Evolutionary conservation across 2,888 invertebrate genomes (phyloP).

Genomic region (Epistrophe grossulariae): DNA sequence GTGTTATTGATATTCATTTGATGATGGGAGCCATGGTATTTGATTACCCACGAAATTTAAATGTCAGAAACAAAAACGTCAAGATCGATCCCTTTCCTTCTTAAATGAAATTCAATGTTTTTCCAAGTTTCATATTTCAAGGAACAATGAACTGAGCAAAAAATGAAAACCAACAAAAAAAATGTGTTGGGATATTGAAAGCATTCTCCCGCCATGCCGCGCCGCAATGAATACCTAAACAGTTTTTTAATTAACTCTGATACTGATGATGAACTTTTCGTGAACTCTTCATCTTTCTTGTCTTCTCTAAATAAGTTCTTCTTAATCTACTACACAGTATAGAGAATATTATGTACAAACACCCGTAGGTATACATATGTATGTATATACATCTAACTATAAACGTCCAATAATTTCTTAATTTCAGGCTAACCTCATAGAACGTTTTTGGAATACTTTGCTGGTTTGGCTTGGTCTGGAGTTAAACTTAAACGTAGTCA

Average conservation of each 20-base stretch:
- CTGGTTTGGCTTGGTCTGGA: constrained; percentile 17
- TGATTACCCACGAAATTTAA: constrained; percentile 67
- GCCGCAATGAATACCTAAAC: constrained; percentile 74
- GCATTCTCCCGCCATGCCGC: background rate
- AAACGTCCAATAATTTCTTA: constrained; percentile 60
- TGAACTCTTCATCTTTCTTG: constrained; percentile 44
- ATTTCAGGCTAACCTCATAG: constrained; percentile 63
- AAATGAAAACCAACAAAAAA: background rate
- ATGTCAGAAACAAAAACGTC: constrained; percentile 57
- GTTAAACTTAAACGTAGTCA: constrained; percentile 17
- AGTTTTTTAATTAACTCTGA: constrained; percentile 68
- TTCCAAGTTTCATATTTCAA: constrained; percentile 63
- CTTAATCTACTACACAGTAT: constrained; percentile 49
- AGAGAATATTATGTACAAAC: too few relatives aligned
- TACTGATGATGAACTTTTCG: constrained; percentile 53
- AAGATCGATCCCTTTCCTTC: constrained; percentile 13
- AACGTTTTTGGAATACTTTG: constrained; percentile 57
- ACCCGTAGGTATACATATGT: background rate
- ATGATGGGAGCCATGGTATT: constrained; percentile 20
- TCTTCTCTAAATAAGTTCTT: constrained; percentile 54
- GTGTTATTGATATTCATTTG: constrained; percentile 52
- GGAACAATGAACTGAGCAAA: constrained; percentile 14
- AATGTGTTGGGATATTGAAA: constrained; percentile 2
- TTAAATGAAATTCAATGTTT: constrained; percentile 41
- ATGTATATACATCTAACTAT: background rate